Conservation (phyloP, 1,140 invertebrate species). For the Spodoptera frugiperda region DNA sequence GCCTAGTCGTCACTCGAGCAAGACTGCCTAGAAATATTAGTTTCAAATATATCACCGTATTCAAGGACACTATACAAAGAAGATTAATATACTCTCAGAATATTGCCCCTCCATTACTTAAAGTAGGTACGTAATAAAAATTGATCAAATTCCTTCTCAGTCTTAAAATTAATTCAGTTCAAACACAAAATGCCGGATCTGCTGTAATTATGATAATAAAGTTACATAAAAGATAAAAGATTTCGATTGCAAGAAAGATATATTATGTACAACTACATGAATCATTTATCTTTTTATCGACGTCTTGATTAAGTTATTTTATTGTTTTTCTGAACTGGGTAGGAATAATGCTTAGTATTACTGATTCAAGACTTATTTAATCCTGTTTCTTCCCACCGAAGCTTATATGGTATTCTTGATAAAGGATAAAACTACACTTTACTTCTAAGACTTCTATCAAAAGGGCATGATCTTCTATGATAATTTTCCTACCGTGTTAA, state of each 20-base stretch:
- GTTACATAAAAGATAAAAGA: constrained; percentile 26
- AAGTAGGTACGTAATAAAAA: constrained; percentile 15
- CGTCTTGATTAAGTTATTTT: neutral
- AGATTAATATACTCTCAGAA: constrained; percentile 16
- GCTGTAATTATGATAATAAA: constrained; percentile 35
- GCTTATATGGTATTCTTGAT: too few species aligned
- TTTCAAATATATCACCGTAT: neutral
- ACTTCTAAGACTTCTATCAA: too few species aligned
- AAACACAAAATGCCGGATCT: constrained; percentile 14
- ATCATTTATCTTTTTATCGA: constrained; percentile 22
- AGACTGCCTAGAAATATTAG: neutral
- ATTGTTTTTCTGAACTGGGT: too few species aligned
- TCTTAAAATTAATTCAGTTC: constrained; percentile 35
- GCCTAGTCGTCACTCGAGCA: neutral
- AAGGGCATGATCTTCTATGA: too few species aligned
- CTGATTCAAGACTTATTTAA: too few species aligned
- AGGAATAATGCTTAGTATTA: too few species aligned
- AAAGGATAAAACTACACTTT: too few species aligned
- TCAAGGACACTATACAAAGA: constrained; percentile 6
- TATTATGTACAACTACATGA: neutral
- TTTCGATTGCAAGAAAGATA: constrained; percentile 2
- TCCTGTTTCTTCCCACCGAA: too few species aligned
- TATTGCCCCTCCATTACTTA: constrained; percentile 12
- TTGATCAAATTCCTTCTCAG: constrained; percentile 16
- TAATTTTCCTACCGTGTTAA: too few species aligned